These are phyloP conservation scores for Neodon shergylaensis DNA, from an alignment of 2,113 vertebrate genomes.

Conservation along the genomic window DNA sequence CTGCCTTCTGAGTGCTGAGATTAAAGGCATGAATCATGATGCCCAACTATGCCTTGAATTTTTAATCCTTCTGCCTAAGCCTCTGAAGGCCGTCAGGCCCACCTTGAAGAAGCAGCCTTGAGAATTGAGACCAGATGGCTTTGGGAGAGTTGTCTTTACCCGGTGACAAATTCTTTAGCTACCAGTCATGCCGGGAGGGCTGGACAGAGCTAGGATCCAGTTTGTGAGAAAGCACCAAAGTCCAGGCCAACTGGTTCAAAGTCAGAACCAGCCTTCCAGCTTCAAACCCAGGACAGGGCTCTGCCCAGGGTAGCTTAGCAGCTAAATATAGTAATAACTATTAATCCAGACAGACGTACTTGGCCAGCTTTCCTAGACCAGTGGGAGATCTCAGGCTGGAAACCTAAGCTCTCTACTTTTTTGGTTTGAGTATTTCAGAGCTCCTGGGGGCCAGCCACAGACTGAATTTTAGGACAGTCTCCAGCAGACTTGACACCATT, in stretches of 20 bases:
- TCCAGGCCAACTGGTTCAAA: constrained; percentile 49
- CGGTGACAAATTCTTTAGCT: constrained; percentile 46
- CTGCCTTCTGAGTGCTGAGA: neutral
- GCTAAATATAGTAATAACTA: constrained; percentile 57
- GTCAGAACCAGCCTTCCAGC: constrained; percentile 56
- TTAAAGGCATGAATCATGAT: neutral
- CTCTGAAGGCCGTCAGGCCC: neutral
- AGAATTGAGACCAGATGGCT: neutral
- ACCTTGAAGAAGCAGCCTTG: constrained; percentile 16
- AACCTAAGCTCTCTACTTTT: neutral
- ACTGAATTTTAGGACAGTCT: neutral
- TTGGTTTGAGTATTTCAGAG: constrained; percentile 45
- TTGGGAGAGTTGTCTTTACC: constrained; percentile 54
- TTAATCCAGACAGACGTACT: constrained; percentile 50
- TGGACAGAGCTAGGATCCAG: constrained; percentile 56
- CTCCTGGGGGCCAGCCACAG: neutral
- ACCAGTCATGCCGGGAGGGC: constrained; percentile 33
- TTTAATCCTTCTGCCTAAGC: neutral
- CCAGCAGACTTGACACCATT: neutral
- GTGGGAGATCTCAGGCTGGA: neutral
- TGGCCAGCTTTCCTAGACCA: constrained; percentile 2
- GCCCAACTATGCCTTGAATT: neutral
- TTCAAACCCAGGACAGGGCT: constrained; percentile 5
- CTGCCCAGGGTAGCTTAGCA: constrained; percentile 33
- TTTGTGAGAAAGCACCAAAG: constrained; percentile 62